Conservation (phyloP, 2,797 vertebrate genomes). For the Antrozous pallidus region DNA sequence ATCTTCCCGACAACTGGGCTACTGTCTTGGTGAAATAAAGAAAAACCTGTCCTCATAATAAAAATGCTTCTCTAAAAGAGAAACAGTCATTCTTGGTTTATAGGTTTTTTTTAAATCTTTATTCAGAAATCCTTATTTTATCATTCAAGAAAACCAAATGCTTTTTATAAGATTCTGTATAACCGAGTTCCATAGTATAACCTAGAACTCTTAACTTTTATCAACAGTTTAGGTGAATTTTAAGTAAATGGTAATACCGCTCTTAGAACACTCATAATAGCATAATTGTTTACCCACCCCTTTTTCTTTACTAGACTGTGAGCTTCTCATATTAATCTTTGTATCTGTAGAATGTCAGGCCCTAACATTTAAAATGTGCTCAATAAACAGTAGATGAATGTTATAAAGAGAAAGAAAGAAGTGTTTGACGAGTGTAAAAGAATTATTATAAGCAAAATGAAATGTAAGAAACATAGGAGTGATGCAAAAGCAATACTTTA, state of each 20-base stretch:
- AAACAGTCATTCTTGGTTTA: not conserved
- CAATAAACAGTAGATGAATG: not conserved
- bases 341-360: not conserved
- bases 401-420: not conserved
- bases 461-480: not conserved
- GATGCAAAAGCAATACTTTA: not conserved
- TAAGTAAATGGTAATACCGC: slow-evolving; percentile 35
- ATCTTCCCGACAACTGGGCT: not conserved
- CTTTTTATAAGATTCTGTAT: not conserved
- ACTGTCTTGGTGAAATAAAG: not conserved
- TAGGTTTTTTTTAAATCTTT: not conserved
- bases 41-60: not conserved
- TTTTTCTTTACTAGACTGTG: not conserved
- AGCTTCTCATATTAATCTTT: not conserved
- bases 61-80: not conserved
- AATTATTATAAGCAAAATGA: not conserved
- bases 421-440: not conserved
- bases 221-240: slow-evolving; percentile 25
- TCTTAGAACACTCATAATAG: not conserved
- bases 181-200: not conserved
- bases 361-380: not conserved
- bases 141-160: not conserved
- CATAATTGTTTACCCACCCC: not conserved
- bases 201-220: slow-evolving; percentile 1
- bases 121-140: slow-evolving; percentile 32